Evolutionary conservation across 2,797 vertebrate genomes (phyloP).

Genomic region (Acanthurus leucopareius): DNA sequence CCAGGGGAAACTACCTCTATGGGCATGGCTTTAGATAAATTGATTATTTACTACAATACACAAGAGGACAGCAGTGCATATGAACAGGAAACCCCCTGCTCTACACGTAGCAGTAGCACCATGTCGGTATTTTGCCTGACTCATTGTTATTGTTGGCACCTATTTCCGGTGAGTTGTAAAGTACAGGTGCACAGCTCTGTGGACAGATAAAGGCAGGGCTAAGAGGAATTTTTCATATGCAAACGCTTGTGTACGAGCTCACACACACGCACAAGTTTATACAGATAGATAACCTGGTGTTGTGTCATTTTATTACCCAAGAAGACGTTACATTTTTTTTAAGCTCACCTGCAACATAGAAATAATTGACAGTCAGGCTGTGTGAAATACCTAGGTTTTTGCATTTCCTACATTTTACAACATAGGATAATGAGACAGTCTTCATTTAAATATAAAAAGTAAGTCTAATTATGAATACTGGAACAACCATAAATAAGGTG

Average conservation of each 20-base stretch:
- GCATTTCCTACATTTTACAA: not conserved
- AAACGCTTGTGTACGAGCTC: slow-evolving; percentile 24
- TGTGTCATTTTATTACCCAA: slow-evolving; percentile 23
- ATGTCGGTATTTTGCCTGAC: slow-evolving; percentile 54
- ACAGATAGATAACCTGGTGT: slow-evolving; percentile 34
- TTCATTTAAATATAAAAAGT: too few species aligned
- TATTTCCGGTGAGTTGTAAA: slow-evolving; percentile 63
- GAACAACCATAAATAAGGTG: too few species aligned
- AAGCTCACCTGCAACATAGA: slow-evolving; percentile 13
- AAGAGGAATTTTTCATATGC: slow-evolving; percentile 55
- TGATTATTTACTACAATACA: slow-evolving; percentile 45
- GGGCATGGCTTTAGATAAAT: slow-evolving; percentile 31
- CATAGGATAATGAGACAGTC: not conserved
- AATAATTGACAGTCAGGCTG: not conserved
- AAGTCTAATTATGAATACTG: too few species aligned
- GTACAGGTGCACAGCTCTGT: slow-evolving; percentile 64
- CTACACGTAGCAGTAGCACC: not conserved
- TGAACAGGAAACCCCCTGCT: slow-evolving; percentile 33
- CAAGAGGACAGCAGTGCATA: slow-evolving; percentile 31
- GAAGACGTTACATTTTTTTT: not conserved
- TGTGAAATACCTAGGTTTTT: not conserved
- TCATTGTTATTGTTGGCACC: slow-evolving; percentile 27
- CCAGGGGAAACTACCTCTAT: slow-evolving; percentile 64
- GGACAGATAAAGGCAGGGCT: slow-evolving; percentile 46
- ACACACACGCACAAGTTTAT: slow-evolving; percentile 24